Base-by-base conservation (phyloP, 1,140 invertebrate genomes). In the Paraescarpia echinospica region DNA sequence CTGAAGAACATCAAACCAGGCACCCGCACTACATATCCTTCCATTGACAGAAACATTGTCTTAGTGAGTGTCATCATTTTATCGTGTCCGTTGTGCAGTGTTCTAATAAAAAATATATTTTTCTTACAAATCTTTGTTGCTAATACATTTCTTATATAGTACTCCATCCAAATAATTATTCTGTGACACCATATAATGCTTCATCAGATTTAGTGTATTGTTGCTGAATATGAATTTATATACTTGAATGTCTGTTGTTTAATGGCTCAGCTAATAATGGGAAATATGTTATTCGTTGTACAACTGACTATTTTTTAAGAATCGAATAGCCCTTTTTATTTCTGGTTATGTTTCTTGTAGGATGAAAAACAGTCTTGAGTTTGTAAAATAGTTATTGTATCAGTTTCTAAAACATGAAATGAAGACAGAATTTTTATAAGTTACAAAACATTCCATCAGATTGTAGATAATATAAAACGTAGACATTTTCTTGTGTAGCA, bases 1-100 rank as follows among this genome's bases (percentile, higher is more conserved):
- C 33, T 35, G 35, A 93, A 93, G 77, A 35, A 35, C 8, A 33
- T 92, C 35, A 35, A 14, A 34, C 77, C 92, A 93, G 89, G 91
- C 77, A n/a, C 89, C 90, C 8, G 4, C 90, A 90, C 90, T 33
- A 31, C 14, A 18, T 41, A 90, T 34, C 90, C 90, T 18, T 90
- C 34, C 90, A 90, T 41, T 41, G 90, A 90, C 8, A 34, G 33
- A 34, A 34, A 41, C 90, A 90, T 90, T 33, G 33, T 90, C 34
- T 41, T 91, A 35, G 91, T 59, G 14, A 34, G 35, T 90, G 18
- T 41, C 1, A 5, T 90, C 27, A 22, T 22, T 90, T 34, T 27
- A 12, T 33, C n/a, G 14, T 90, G 90, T n/a, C n/a, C n/a, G 35
- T 90, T 41, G 59, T 77, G 8, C 59, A 77, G 59, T 77, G 22